These are phyloP conservation scores for Beroe forskalii DNA, from an alignment of 37 sponge, comb jelly and placozoan species.

Conservation along the genomic window DNA sequence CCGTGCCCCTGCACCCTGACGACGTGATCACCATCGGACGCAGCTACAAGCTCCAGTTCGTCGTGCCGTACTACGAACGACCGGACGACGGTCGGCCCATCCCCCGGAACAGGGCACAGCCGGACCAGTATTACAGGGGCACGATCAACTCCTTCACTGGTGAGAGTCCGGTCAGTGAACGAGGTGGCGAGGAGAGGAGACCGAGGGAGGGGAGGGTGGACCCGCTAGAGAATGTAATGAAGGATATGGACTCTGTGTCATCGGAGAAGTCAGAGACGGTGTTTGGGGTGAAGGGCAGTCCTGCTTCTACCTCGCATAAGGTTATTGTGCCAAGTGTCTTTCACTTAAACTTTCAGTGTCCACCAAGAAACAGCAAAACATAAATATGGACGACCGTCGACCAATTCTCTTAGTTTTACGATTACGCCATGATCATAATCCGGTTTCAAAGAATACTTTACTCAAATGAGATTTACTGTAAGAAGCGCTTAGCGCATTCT, in stretches of 20 bases:
- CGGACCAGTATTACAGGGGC: slow-evolving; percentile 36
- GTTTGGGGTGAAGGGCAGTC: slow-evolving; percentile 51
- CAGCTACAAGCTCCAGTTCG: slow-evolving; percentile 62
- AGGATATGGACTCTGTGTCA: background rate
- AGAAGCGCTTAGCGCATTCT: too few relatives aligned
- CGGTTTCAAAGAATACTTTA: too few relatives aligned
- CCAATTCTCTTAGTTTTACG: too few relatives aligned
- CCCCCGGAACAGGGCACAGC: background rate
- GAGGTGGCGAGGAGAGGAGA: background rate
- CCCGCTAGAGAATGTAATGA: background rate
- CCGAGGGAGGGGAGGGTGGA: background rate
- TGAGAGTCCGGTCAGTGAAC: background rate
- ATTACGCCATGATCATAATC: too few relatives aligned
- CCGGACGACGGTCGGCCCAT: slow-evolving; percentile 10
- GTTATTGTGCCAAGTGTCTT: background rate
- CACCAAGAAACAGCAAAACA: too few relatives aligned
- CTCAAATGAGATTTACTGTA: too few relatives aligned
- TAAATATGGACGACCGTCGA: too few relatives aligned
- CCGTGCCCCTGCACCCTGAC: slow-evolving; percentile 50
- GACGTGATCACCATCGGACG: slow-evolving; percentile 49
- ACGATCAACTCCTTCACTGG: background rate
- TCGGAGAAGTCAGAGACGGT: slow-evolving; percentile 48
- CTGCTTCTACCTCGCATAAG: background rate
- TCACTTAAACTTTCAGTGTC: too few relatives aligned
- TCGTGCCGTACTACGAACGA: slow-evolving; percentile 55